Evolutionary conservation across 1,140 invertebrate genomes (phyloP).

Genomic region (Musca vetustissima): DNA sequence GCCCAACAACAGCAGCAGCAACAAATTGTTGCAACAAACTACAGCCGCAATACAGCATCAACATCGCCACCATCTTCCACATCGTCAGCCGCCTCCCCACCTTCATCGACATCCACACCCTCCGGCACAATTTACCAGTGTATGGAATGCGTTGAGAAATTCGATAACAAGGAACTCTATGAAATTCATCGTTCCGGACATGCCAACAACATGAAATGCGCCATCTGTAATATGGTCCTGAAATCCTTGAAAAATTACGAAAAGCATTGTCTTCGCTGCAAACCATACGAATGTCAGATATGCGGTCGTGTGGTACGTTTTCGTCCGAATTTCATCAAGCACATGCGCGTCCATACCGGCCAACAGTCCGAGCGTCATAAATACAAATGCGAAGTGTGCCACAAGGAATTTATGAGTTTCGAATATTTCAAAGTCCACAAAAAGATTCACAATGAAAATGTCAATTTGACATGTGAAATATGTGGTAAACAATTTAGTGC

Average conservation of each 20-base stretch:
- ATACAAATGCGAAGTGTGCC: slow-evolving; percentile 55
- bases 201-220: slow-evolving; percentile 54
- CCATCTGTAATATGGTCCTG: slow-evolving; percentile 53
- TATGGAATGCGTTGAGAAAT: slow-evolving; percentile 50
- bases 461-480: slow-evolving; percentile 53
- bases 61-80: slow-evolving; percentile 18
- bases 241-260: slow-evolving; percentile 53
- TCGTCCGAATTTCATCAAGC: slow-evolving; percentile 53
- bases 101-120: slow-evolving; percentile 23
- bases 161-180: slow-evolving; percentile 51
- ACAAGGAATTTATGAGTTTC: slow-evolving; percentile 54
- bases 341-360: slow-evolving; percentile 52
- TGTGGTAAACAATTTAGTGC: slow-evolving; percentile 55
- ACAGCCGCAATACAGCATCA: slow-evolving; percentile 19
- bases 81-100: neutral
- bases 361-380: slow-evolving; percentile 54
- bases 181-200: slow-evolving; percentile 53
- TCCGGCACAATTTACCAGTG: slow-evolving; percentile 45
- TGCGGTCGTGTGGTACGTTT: slow-evolving; percentile 53
- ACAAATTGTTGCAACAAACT: slow-evolving; percentile 19
- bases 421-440: slow-evolving; percentile 55
- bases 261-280: slow-evolving; percentile 53
- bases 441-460: slow-evolving; percentile 54
- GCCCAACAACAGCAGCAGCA: slow-evolving; percentile 28
- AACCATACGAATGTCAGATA: slow-evolving; percentile 55